Base-by-base conservation (phyloP, 2,888 invertebrate species). In the Panopea generosa region DNA sequence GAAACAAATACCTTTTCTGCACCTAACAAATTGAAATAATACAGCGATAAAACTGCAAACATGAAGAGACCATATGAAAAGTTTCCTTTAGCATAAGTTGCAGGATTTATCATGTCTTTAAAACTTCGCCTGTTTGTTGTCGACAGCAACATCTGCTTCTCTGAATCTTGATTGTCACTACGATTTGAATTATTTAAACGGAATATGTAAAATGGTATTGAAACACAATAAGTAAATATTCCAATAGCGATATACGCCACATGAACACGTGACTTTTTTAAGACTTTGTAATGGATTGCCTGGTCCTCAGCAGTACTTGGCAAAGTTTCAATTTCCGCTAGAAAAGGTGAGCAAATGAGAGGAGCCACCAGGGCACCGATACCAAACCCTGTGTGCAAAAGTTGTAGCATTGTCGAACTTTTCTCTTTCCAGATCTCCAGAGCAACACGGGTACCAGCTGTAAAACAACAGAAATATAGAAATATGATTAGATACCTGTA, bases 371-470 rank as follows among this genome's bases (percentile, higher is more conserved):
- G 56, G 2, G 78, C 78, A 6, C 78, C 78, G 1, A 71, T 53
- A 1, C 78, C 70, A 52, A 67, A 78, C 11, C 71, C 78, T 67
- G 68, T 74, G 40, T 78, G 78, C 16, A 78, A 45, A 18, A 74
- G 27, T 20, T 74, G 74, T n/a, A 78, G 43, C 3, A 62, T 33
- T 2, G 60, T 56, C 1, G 72, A 50, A 38, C 57, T 77, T 11
- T 52, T 68, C 7, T 73, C 73, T 43, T 55, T 60, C 69, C 69
- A 73, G 29, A 77, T 55, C n/a, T 56, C 47, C 1, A 77, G 56
- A 11, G 63, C 61, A 16, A 69, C 56, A 14, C 72, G 40, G 11
- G 73, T 77, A 9, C 60, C 62, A 49, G 68, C 73, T 77, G 61
- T 33, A 70, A 63, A 43, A 27, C 16, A 45, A n/a, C 18, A 45